These are phyloP conservation scores for Epistrophella euchroma DNA, from an alignment of 2,888 invertebrate genomes.

Conservation along the genomic window DNA sequence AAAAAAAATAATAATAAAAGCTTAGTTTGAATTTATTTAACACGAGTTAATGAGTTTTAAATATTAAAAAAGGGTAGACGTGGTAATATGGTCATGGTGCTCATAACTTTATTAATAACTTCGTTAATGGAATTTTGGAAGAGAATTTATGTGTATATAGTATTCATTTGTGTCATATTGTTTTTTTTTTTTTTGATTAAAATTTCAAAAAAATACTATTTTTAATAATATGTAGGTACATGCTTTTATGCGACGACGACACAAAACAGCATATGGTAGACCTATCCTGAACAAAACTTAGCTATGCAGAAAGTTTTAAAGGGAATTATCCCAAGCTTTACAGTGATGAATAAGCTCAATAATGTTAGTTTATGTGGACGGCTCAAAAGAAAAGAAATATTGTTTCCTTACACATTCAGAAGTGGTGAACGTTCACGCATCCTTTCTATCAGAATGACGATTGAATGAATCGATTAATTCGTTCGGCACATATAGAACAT, in stretches of 20 bases:
- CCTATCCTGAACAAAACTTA: no score
- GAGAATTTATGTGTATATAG: not conserved
- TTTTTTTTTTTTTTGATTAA: not conserved
- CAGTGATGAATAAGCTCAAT: no score
- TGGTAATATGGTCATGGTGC: not conserved
- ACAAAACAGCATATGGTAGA: no score
- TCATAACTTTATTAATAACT: not conserved
- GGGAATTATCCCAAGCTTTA: no score
- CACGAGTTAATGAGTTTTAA: slow-evolving; percentile 19
- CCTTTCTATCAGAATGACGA: not conserved
- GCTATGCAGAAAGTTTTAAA: no score
- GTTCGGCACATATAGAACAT: not conserved
- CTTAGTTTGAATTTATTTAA: slow-evolving; percentile 7
- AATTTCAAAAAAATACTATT: not conserved
- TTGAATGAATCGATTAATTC: not conserved
- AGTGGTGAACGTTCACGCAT: no score
- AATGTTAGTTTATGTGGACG: no score
- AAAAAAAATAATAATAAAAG: not conserved
- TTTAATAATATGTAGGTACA: no score
- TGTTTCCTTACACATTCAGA: no score
- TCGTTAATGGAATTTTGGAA: not conserved
- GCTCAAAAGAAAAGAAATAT: no score
- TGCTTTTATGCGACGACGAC: no score
- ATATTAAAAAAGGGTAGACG: not conserved
- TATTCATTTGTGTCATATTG: not conserved